Evolutionary conservation across 2,888 invertebrate genomes (phyloP), one percentile per base, ranked within the genome.

Genomic region (Macropis europaea): DNA sequence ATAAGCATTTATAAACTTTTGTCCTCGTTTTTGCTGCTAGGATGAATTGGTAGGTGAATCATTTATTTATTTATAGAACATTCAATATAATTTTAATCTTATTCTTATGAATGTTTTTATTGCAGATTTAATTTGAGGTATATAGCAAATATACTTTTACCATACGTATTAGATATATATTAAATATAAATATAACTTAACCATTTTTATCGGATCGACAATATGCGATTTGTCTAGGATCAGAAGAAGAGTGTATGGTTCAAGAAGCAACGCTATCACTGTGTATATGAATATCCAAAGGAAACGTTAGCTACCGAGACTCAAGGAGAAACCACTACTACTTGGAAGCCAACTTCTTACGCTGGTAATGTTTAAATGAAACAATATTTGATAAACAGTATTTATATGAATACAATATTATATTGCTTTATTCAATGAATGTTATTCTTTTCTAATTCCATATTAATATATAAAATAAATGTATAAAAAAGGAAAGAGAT

Each of bases 221-320:
- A 72, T 77, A 57, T 73, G 57, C 67, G 47, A 68, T 84, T 83
- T 82, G 68, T 86, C 70, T 86, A 93, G 93, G 93, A 93, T 83
- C 91, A 90, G 87, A 94, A 94, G 90, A 94, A 94, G 88, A 93
- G 93, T 80, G 96, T 96, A 47, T 95, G 94, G 90, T 96, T 96
- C 91, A 95, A 96, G 86, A 94, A 95, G 56, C 95, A 95, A 90
- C 94, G 95, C 88, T 95, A 95, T 90, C 95, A 95, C 90, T 95
- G 95, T 86, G 95, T 96, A 70, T 96, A 95, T 90, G 95, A 96
- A 90, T 96, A 96, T 90, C 96, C 96, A 50, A 93, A 94, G 82
- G 95, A 95, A 90, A 92, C 92, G 36, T 84, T 90, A 77, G 93
- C 89, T 24, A 82, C 88, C 59, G 82, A 86, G 67, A 85, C 79